Conservation (phyloP, 2,888 invertebrate genomes). For the Miltochrista miniata region DNA sequence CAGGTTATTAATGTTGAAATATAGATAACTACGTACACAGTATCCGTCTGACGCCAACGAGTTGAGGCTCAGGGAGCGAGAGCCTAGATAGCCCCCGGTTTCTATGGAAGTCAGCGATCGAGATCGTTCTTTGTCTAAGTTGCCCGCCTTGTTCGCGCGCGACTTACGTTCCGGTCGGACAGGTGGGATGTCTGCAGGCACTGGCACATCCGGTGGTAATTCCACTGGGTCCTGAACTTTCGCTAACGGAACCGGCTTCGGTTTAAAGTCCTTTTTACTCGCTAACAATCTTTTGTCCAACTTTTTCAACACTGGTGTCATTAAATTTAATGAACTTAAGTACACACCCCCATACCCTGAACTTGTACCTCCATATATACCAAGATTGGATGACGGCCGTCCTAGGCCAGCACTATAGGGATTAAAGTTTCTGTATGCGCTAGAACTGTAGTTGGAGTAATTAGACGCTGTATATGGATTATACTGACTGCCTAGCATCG, state of each 20-base stretch:
- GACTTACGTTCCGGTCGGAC: conserved; percentile 69
- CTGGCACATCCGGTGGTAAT: conserved; percentile 21
- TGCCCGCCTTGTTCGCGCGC: conserved; percentile 48
- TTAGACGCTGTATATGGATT: conserved; percentile 61
- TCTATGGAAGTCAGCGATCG: conserved; percentile 71
- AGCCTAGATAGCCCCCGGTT: conserved; percentile 61
- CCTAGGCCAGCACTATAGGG: conserved; percentile 74
- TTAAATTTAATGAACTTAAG: conserved; percentile 83
- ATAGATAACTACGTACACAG: conserved; percentile 85
- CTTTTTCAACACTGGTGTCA: conserved; percentile 81
- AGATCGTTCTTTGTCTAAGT: conserved; percentile 71
- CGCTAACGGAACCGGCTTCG: conserved; percentile 67
- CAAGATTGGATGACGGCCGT: conserved; percentile 63
- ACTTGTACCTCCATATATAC: conserved; percentile 85
- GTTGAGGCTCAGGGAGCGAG: conserved; percentile 86
- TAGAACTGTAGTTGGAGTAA: conserved; percentile 68
- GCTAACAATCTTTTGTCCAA: conserved; percentile 75
- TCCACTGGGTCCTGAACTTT: conserved; percentile 51
- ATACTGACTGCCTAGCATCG: conserved; percentile 68
- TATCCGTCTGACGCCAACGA: conserved; percentile 93
- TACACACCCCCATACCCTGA: conserved; percentile 88
- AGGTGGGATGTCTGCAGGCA: conserved; percentile 45
- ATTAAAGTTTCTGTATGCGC: conserved; percentile 72
- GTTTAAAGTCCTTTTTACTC: conserved; percentile 78
- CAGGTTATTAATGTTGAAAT: too few relatives aligned